Evolutionary conservation across 2,797 vertebrate species (phyloP).

Genomic region (Hippopotamyrus pictus): DNA sequence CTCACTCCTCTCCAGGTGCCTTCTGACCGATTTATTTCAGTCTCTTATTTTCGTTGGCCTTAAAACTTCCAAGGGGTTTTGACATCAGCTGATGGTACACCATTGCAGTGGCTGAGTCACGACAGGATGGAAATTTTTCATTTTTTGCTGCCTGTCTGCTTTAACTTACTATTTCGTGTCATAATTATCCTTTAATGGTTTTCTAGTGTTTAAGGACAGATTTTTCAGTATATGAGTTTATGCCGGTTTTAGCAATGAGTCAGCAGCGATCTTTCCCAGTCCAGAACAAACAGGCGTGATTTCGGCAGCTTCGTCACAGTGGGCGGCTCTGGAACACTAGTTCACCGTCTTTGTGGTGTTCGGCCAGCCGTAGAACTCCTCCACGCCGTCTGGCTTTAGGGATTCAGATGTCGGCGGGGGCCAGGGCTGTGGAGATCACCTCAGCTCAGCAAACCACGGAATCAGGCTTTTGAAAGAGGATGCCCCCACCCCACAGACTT

Average conservation of each 20-base stretch:
- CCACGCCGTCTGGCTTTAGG: not conserved
- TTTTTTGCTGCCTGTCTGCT: slow-evolving; percentile 29
- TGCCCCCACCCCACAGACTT: slow-evolving; percentile 10
- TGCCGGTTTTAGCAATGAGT: slow-evolving; percentile 1
- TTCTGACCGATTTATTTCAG: slow-evolving; percentile 9
- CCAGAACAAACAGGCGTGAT: slow-evolving; percentile 9
- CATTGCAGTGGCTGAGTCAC: slow-evolving; percentile 32
- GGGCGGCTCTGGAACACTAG: not conserved
- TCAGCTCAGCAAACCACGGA: slow-evolving; percentile 38
- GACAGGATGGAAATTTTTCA: slow-evolving; percentile 35
- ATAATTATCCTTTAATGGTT: slow-evolving; percentile 34
- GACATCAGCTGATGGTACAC: slow-evolving; percentile 45
- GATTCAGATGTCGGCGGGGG: not conserved
- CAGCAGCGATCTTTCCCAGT: not conserved
- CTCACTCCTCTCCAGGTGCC: not conserved
- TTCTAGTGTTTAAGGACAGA: not conserved
- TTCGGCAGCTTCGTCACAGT: not conserved
- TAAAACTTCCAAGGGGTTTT: slow-evolving; percentile 33
- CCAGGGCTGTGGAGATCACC: slow-evolving; percentile 6
- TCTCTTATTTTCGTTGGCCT: slow-evolving; percentile 35
- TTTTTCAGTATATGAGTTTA: not conserved
- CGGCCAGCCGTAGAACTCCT: not conserved
- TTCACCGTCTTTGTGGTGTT: not conserved
- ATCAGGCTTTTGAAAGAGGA: slow-evolving; percentile 19
- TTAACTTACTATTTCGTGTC: slow-evolving; percentile 27